Evolutionary conservation across 2,797 vertebrate genomes (phyloP).

Genomic region (Sylvilagus floridanus): DNA sequence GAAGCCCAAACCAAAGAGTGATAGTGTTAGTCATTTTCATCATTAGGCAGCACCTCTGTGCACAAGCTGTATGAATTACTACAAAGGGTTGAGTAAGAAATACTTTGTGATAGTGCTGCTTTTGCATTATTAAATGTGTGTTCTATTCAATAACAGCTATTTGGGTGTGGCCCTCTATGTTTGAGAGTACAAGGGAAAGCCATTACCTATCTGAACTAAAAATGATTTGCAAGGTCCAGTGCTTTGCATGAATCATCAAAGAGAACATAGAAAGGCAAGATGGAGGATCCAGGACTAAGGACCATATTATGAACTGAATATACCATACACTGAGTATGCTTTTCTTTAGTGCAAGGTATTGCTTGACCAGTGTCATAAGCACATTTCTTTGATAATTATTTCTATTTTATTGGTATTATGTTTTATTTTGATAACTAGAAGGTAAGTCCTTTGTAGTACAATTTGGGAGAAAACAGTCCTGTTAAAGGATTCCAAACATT

Average conservation of each 20-base stretch:
- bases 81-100: background rate
- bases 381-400: slow-evolving; percentile 7
- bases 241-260: slow-evolving; percentile 4
- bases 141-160: background rate
- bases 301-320: background rate
- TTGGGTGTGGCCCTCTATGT: background rate
- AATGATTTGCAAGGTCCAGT: background rate
- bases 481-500: background rate
- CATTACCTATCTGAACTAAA: background rate
- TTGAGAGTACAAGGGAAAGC: background rate
- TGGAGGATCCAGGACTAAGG: background rate
- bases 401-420: slow-evolving; percentile 17
- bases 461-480: background rate
- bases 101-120: background rate
- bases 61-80: background rate
- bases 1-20: background rate
- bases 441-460: background rate
- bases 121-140: background rate
- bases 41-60: background rate
- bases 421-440: slow-evolving; percentile 17
- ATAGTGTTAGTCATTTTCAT: background rate
- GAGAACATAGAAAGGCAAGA: background rate
- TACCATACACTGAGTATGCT: background rate
- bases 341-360: background rate
- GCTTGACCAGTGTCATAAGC: background rate